Conservation (phyloP, 2,797 vertebrate genomes). For the Melanotaenia nigrans region DNA sequence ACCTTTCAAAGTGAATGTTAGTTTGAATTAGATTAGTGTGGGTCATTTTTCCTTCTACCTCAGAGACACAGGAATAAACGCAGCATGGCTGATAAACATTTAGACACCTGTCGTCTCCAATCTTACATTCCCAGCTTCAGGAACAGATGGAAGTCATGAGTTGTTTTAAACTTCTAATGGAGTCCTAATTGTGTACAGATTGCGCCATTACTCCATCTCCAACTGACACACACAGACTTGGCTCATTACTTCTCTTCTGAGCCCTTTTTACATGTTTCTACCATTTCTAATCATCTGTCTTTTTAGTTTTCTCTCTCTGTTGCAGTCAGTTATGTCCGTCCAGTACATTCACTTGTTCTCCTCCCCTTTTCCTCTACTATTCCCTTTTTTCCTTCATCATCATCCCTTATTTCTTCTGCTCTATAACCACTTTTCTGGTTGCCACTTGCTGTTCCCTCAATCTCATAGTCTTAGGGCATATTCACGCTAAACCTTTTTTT, state of each 20-base stretch:
- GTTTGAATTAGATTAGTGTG: constrained; percentile 80
- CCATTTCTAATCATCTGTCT: constrained; percentile 13
- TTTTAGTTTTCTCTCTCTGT: background rate
- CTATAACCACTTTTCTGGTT: constrained; percentile 20
- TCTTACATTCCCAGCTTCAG: constrained; percentile 65
- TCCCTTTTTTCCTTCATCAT: background rate
- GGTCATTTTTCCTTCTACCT: constrained; percentile 78
- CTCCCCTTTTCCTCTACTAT: background rate
- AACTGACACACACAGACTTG: constrained; percentile 29
- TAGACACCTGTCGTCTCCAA: constrained; percentile 84
- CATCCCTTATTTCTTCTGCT: constrained; percentile 3
- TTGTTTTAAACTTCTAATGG: constrained; percentile 76
- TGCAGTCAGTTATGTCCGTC: background rate
- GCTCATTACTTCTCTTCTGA: constrained; percentile 40
- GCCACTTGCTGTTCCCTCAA: constrained; percentile 18
- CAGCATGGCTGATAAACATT: constrained; percentile 82
- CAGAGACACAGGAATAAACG: constrained; percentile 77
- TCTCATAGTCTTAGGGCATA: background rate
- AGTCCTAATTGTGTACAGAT: constrained; percentile 77
- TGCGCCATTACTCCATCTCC: constrained; percentile 53
- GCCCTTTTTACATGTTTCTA: constrained; percentile 42
- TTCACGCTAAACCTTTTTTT: background rate
- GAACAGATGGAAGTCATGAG: constrained; percentile 80
- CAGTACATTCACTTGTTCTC: background rate
- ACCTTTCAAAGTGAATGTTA: constrained; percentile 77